These are phyloP conservation scores for Erebia ligea DNA, from an alignment of 2,888 invertebrate genomes.

Conservation along the genomic window DNA sequence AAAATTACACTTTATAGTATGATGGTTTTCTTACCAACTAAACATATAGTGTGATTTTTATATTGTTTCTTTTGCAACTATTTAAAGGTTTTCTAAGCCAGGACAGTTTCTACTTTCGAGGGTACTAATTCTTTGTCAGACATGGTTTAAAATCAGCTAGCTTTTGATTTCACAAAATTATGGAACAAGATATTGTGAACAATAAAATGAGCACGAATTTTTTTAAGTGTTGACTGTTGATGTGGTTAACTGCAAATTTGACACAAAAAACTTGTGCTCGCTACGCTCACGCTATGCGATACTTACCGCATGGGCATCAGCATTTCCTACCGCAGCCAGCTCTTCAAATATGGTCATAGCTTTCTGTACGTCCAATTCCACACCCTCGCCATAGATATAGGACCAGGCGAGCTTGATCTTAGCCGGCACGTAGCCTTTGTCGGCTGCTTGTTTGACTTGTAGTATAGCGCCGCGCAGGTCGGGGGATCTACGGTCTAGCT, in stretches of 20 bases:
- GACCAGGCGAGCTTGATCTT: constrained; percentile 95
- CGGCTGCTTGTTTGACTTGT: constrained; percentile 90
- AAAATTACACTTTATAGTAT: no score
- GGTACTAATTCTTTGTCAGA: no score
- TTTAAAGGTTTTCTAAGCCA: no score
- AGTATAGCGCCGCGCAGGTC: constrained; percentile 90
- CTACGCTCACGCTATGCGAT: constrained; percentile 23
- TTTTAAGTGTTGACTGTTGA: not conserved
- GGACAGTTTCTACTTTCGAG: no score
- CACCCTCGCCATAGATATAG: constrained; percentile 91
- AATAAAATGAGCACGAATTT: no score
- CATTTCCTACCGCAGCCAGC: constrained; percentile 89
- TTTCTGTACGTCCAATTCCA: constrained; percentile 89
- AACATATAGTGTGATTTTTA: no score
- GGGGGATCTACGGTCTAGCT: constrained; percentile 89
- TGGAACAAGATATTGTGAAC: no score
- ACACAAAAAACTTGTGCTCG: not conserved
- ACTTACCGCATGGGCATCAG: constrained; percentile 94
- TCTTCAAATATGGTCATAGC: constrained; percentile 90
- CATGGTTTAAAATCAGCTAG: no score
- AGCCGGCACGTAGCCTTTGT: constrained; percentile 91
- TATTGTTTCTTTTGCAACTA: no score
- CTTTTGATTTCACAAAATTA: no score
- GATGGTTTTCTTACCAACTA: no score
- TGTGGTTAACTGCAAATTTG: not conserved